Evolutionary conservation across 2,113 vertebrate genomes (phyloP).

Genomic region (Podarcis muralis): DNA sequence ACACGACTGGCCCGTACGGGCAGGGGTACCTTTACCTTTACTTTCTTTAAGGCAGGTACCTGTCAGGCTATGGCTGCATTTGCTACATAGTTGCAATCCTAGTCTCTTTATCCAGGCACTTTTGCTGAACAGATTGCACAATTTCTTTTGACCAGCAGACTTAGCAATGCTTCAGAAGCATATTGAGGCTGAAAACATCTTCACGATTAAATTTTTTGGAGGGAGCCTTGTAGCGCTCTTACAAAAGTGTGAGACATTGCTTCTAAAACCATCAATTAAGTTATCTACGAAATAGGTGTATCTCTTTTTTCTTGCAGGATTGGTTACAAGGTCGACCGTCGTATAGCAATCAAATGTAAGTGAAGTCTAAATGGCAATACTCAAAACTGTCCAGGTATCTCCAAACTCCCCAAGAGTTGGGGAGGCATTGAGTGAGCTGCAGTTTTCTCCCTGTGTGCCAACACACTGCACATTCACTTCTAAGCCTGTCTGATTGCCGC

Average conservation of each 20-base stretch:
- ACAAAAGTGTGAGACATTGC: not conserved
- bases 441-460: too few relatives aligned
- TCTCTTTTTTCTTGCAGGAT: slow-evolving; percentile 78
- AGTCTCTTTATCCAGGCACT: not conserved
- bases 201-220: not conserved
- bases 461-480: too few relatives aligned
- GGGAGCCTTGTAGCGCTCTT: not conserved
- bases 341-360: slow-evolving; percentile 90
- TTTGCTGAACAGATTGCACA: not conserved
- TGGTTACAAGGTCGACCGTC: slow-evolving; percentile 88
- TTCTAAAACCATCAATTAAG: not conserved
- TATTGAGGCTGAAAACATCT: not conserved
- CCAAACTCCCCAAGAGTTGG: too few relatives aligned
- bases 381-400: not conserved
- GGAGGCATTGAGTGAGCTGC: too few relatives aligned
- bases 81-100: not conserved
- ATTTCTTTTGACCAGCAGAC: not conserved
- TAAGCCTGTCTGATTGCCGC: too few relatives aligned
- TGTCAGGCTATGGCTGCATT: not conserved
- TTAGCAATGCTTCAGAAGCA: not conserved
- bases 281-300: not conserved
- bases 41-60: too few relatives aligned
- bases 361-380: slow-evolving; percentile 47
- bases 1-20: too few relatives aligned
- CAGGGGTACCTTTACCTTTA: too few relatives aligned